These are phyloP conservation scores for Lycia hirtaria DNA, from an alignment of 2,888 invertebrate species.

Conservation along the genomic window DNA sequence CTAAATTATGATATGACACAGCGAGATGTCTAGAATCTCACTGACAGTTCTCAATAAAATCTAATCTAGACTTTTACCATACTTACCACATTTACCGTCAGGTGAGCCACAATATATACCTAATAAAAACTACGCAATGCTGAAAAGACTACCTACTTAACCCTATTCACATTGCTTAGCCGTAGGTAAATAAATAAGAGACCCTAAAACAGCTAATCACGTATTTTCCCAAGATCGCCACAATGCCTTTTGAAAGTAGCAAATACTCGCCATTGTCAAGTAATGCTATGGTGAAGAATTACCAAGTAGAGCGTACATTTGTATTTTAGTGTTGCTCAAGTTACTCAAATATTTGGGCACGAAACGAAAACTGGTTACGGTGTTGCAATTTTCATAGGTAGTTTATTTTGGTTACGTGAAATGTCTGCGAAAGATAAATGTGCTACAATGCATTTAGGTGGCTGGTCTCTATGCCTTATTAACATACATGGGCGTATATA, in stretches of 20 bases:
- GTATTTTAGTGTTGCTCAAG: background rate
- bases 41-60: too few species aligned
- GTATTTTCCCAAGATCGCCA: slow-evolving; percentile 34
- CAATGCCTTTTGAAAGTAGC: slow-evolving; percentile 24
- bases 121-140: background rate
- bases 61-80: too few species aligned
- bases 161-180: background rate
- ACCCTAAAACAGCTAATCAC: slow-evolving; percentile 27
- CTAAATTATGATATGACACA: too few species aligned
- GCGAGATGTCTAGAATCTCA: too few species aligned
- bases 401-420: too few species aligned
- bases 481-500: too few species aligned
- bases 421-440: too few species aligned
- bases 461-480: too few species aligned
- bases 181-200: slow-evolving; percentile 1
- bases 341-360: background rate
- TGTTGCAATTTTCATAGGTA: too few species aligned
- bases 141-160: background rate
- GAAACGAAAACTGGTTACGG: background rate
- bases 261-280: slow-evolving; percentile 33
- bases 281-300: slow-evolving; percentile 13
- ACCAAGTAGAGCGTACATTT: slow-evolving; percentile 18
- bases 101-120: background rate
- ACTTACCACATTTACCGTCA: too few species aligned
- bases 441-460: too few species aligned